These are phyloP conservation scores for Galaxias olidus DNA, from an alignment of 2,797 vertebrate species.

Conservation along the genomic window DNA sequence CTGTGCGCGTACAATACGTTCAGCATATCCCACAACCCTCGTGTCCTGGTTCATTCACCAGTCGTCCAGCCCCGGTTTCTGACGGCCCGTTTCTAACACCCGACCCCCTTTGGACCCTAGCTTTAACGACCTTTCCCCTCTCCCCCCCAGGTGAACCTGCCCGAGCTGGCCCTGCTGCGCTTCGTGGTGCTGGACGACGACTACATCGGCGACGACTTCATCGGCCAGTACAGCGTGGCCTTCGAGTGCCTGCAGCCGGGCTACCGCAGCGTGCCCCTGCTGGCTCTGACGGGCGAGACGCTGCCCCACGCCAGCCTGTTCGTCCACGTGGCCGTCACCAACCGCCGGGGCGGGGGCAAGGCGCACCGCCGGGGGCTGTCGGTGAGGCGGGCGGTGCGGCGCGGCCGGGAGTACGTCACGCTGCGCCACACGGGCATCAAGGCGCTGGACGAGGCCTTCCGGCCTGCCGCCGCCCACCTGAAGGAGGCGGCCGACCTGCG, in stretches of 20 bases:
- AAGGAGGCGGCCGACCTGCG: slow-evolving; percentile 91
- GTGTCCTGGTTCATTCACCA: no score
- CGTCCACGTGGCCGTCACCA: slow-evolving; percentile 92
- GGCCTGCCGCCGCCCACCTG: slow-evolving; percentile 80
- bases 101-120: neutral
- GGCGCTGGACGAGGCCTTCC: slow-evolving; percentile 91
- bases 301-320: slow-evolving; percentile 92
- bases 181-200: slow-evolving; percentile 97
- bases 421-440: slow-evolving; percentile 89
- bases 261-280: slow-evolving; percentile 91
- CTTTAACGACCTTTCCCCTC: neutral
- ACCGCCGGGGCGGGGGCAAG: slow-evolving; percentile 89
- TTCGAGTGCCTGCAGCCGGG: slow-evolving; percentile 95
- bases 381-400: slow-evolving; percentile 85
- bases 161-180: slow-evolving; percentile 92
- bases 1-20: no score
- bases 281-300: slow-evolving; percentile 86
- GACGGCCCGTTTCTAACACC: neutral
- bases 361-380: slow-evolving; percentile 90
- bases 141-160: slow-evolving; percentile 84
- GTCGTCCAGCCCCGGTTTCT: no score
- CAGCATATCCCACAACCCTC: no score
- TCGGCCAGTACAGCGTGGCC: slow-evolving; percentile 92
- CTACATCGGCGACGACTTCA: slow-evolving; percentile 98
- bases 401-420: slow-evolving; percentile 88